Base-by-base conservation (phyloP, 30 jellyfish, hydroid and myxozoan genomes). In the Chrysaora quinquecirrha region DNA sequence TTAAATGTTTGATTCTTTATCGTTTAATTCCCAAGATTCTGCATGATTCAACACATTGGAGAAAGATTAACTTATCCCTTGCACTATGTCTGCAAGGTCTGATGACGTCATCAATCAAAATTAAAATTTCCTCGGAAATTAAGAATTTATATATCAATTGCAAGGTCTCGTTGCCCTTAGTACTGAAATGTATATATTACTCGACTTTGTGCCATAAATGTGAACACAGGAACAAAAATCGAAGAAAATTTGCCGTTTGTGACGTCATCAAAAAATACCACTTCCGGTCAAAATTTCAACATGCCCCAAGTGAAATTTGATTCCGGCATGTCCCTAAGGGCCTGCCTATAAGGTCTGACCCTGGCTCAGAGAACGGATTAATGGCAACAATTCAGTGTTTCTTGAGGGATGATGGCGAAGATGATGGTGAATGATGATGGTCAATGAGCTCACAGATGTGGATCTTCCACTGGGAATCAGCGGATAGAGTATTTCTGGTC, bases 241-340 rank as follows among this genome's bases (percentile, higher is more conserved):
- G 20, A 6, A 10, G 71, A 56, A 56, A 56, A 56, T 56, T 20
- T 56, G 25, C 7, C 71, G 71, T 29, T 64, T 64, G 76, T 64
- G 76, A 64, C 76, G 48, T 64, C 48, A 64, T 22, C 48, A 64
- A 29, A 56, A 56, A 64, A 20, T 32, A 64, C 76, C 76, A 64
- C n/a, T n/a, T n/a, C n/a, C n/a, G n/a, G n/a, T n/a, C n/a, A n/a
- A n/a, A n/a, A n/a, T n/a, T n/a, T n/a, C n/a, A n/a, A n/a, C n/a
- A n/a, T n/a, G n/a, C n/a, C n/a, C n/a, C n/a, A n/a, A n/a, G n/a
- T n/a, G n/a, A n/a, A n/a, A n/a, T n/a, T n/a, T n/a, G n/a, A n/a
- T n/a, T n/a, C n/a, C n/a, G n/a, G n/a, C n/a, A n/a, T 48, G 21
- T 64, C 76, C 76, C 22, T 9, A 64, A 48, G 28, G 76, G 28